Evolutionary conservation across 1,140 invertebrate genomes (phyloP).

Genomic region (Trissolcus basalis): DNA sequence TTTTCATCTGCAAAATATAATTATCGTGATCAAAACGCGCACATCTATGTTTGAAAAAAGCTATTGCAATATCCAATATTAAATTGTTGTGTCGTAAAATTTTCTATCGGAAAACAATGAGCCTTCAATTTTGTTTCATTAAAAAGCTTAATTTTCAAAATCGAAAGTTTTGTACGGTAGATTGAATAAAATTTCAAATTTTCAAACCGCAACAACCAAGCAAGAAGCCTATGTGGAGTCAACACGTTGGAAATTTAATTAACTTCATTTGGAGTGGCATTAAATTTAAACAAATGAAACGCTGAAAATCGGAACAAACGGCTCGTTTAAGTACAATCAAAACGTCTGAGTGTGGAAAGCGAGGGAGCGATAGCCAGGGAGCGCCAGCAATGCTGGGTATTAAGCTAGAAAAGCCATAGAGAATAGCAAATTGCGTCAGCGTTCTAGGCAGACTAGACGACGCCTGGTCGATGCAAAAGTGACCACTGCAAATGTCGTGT

Average conservation of each 20-base stretch:
- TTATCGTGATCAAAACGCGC: neutral
- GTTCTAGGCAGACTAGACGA: slow-evolving; percentile 47
- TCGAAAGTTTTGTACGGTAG: no score
- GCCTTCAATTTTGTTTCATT: no score
- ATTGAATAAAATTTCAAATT: no score
- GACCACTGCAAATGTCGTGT: slow-evolving; percentile 35
- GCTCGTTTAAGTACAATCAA: slow-evolving; percentile 30
- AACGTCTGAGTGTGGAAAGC: slow-evolving; percentile 21
- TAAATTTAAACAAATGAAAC: slow-evolving; percentile 1
- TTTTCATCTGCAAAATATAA: neutral
- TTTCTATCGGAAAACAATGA: no score
- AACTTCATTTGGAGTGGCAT: neutral
- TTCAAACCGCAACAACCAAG: neutral
- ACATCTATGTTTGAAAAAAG: neutral
- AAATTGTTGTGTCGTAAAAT: no score
- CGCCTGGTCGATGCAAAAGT: slow-evolving; percentile 40
- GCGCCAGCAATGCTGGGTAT: neutral
- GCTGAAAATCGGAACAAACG: slow-evolving; percentile 6
- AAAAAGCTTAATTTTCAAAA: no score
- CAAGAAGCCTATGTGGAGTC: neutral
- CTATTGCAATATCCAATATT: no score
- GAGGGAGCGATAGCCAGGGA: slow-evolving; percentile 9
- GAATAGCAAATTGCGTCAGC: slow-evolving; percentile 42
- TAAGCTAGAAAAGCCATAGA: slow-evolving; percentile 27
- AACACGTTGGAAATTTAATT: neutral